These are phyloP conservation scores for Megaleporinus macrocephalus DNA, from an alignment of 2,113 vertebrate genomes.

Conservation along the genomic window DNA sequence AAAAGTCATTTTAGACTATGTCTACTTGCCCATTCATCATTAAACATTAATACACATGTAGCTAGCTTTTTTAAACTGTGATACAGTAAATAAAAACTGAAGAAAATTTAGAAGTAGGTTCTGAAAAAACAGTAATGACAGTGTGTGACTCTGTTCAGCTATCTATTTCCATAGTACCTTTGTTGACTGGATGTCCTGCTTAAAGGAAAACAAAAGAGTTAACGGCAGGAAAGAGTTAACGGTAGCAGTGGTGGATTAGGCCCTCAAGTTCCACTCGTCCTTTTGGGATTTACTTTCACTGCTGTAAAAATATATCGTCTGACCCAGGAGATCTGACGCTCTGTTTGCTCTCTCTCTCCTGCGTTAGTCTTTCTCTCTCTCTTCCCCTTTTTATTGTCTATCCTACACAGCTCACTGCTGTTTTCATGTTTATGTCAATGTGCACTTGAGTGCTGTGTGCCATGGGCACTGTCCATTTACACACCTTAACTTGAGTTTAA, in stretches of 20 bases:
- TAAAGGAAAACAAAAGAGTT: not conserved
- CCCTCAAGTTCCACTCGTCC: not conserved
- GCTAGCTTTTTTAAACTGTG: no score
- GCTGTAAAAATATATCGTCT: conserved; percentile 55
- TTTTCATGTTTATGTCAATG: no score
- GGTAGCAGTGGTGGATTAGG: not conserved
- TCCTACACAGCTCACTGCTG: not conserved
- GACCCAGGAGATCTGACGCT: not conserved
- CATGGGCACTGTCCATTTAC: not conserved
- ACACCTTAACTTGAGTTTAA: no score
- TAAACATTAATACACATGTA: no score
- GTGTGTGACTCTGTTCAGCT: not conserved
- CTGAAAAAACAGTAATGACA: no score
- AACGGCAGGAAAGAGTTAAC: not conserved
- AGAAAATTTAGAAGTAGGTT: no score
- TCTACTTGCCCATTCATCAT: no score
- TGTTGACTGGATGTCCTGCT: not conserved
- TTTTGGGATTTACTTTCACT: conserved; percentile 35
- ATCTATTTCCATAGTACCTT: not conserved
- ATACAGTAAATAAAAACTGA: no score
- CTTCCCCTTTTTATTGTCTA: not conserved
- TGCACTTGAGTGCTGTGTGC: no score
- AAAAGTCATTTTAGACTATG: no score
- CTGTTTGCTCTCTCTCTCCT: not conserved
- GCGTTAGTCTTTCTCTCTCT: not conserved